These are phyloP conservation scores for Felis chaus DNA, from an alignment of 2,113 vertebrate species.

Conservation along the genomic window DNA sequence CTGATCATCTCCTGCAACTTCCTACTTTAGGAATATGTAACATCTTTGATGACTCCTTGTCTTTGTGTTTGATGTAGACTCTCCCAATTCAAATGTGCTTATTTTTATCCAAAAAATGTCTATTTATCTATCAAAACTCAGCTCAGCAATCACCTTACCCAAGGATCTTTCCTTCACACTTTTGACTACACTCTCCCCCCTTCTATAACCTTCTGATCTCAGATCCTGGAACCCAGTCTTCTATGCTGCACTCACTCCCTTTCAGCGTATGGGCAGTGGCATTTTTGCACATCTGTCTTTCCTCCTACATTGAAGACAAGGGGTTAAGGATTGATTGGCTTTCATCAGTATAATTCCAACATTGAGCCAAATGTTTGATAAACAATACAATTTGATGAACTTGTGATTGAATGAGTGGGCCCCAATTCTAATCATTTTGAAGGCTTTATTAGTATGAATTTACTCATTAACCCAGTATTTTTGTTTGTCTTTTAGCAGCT, in stretches of 20 bases:
- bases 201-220: not conserved
- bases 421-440: conserved; percentile 8
- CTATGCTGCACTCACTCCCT: not conserved
- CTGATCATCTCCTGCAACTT: not conserved
- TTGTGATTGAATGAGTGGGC: conserved; percentile 9
- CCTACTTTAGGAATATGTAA: not conserved
- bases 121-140: not conserved
- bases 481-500: not conserved
- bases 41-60: not conserved
- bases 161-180: not conserved
- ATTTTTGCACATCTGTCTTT: not conserved
- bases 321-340: not conserved
- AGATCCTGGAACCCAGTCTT: not conserved
- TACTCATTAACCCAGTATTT: conserved; percentile 16
- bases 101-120: not conserved
- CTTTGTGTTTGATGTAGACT: not conserved
- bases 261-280: not conserved
- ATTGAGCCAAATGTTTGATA: conserved; percentile 41
- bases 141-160: not conserved
- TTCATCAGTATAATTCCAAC: conserved; percentile 22
- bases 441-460: conserved; percentile 39
- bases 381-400: conserved; percentile 32
- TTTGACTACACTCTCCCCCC: rapidly evolving
- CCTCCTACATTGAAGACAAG: not conserved
- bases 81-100: not conserved